phyloP scores from a whole-genome alignment of 2,888 invertebrate genomes.

The Sycophila texana region DNA sequence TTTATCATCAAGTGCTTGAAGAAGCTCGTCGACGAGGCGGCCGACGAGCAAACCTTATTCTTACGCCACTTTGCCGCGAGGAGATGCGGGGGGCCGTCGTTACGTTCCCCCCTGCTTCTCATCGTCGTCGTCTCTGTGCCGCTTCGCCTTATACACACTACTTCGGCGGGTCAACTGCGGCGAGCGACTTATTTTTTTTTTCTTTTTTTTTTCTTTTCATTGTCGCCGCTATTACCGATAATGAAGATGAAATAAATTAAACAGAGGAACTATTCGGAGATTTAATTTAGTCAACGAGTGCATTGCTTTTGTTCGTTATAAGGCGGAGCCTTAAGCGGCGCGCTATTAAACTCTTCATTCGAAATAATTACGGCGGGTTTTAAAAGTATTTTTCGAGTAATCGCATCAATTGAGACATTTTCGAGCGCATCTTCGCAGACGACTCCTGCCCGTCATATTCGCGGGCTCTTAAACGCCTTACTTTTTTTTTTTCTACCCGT shows the following conservation, averaged over 20 bases:
- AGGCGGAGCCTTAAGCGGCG: too few relatives aligned
- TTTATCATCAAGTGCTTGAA: slow-evolving; percentile 51
- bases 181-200: too few relatives aligned
- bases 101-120: neutral
- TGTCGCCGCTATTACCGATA: too few relatives aligned
- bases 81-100: slow-evolving; percentile 59
- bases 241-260: too few relatives aligned
- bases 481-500: neutral
- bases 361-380: too few relatives aligned
- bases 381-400: too few relatives aligned
- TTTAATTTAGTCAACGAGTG: too few relatives aligned
- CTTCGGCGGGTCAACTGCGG: neutral
- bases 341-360: too few relatives aligned
- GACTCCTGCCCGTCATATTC: neutral
- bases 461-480: neutral
- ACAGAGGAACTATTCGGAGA: too few relatives aligned
- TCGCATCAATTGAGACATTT: slow-evolving; percentile 14
- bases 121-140: neutral
- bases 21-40: slow-evolving; percentile 64
- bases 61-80: slow-evolving; percentile 74
- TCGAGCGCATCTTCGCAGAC: neutral
- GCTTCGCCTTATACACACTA: too few relatives aligned
- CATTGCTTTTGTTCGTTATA: too few relatives aligned
- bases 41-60: slow-evolving; percentile 73
- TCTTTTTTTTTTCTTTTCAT: too few relatives aligned